Conservation (phyloP, 2,113 vertebrate species). For the Cephalopterus ornatus region DNA sequence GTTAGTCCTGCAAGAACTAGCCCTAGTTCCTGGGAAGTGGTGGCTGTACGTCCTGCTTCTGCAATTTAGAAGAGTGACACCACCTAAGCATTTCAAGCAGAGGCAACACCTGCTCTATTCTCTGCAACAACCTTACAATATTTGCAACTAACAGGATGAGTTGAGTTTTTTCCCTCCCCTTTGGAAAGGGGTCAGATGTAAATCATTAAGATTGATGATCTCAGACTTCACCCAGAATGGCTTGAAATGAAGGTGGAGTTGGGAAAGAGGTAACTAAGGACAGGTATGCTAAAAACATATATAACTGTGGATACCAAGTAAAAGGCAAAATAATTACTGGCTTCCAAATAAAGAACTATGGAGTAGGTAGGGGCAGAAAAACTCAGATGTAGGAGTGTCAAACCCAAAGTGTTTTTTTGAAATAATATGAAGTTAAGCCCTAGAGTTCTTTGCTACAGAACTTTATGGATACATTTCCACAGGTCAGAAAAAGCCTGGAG, state of each 20-base stretch:
- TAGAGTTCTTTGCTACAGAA: neutral
- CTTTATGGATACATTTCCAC: neutral
- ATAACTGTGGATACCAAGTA: neutral
- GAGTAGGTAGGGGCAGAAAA: neutral
- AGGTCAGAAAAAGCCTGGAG: neutral
- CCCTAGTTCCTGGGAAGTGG: neutral
- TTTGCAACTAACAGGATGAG: neutral
- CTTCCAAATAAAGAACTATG: neutral
- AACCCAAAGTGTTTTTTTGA: neutral
- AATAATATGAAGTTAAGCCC: neutral
- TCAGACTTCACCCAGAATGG: neutral
- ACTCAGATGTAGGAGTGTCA: neutral
- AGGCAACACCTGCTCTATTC: neutral
- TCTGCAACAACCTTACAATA: neutral
- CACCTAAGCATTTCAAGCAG: neutral
- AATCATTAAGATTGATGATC: neutral
- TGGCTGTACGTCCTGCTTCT: neutral
- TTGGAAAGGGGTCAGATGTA: neutral
- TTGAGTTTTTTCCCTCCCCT: neutral
- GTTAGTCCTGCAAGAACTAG: neutral
- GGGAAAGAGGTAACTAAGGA: neutral
- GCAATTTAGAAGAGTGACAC: neutral
- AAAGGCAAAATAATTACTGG: neutral
- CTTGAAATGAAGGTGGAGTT: neutral
- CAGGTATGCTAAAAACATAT: fast-evolving